Conservation (phyloP, 2,888 invertebrate species). For the Rugalucina vietnamica region DNA sequence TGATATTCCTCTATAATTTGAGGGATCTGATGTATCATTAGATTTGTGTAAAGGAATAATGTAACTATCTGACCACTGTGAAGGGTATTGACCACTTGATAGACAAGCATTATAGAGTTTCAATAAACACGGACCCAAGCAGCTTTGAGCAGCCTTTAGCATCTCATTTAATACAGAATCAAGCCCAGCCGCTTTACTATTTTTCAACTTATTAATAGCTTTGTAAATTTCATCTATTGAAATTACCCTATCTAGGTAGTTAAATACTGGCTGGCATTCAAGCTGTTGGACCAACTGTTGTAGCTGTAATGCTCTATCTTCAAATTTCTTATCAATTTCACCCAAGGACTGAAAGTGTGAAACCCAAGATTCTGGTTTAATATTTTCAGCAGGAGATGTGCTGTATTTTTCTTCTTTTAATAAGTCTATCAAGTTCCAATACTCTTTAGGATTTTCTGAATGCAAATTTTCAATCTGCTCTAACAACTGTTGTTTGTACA, state of each 20-base stretch:
- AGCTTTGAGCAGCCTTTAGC: background rate
- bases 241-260: background rate
- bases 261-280: background rate
- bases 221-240: background rate
- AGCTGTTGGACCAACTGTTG: background rate
- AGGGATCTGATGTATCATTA: slow-evolving; percentile 1
- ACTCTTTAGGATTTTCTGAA: background rate
- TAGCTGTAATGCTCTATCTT: background rate
- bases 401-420: background rate
- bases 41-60: background rate
- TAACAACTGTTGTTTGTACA: background rate
- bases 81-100: background rate
- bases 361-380: background rate
- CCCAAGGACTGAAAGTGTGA: background rate
- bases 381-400: background rate
- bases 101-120: slow-evolving; percentile 13
- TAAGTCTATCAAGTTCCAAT: background rate
- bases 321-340: background rate
- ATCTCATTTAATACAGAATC: background rate
- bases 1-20: slow-evolving; percentile 29
- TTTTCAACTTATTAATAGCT: slow-evolving; percentile 5
- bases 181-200: background rate
- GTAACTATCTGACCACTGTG: background rate
- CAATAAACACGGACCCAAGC: background rate
- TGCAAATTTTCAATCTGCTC: background rate